A percentile compares a stretch with the other conserved stretches of the same genome.
Conservation (phyloP, 1,140 invertebrate genomes). For the Coelopa frigida region DNA sequence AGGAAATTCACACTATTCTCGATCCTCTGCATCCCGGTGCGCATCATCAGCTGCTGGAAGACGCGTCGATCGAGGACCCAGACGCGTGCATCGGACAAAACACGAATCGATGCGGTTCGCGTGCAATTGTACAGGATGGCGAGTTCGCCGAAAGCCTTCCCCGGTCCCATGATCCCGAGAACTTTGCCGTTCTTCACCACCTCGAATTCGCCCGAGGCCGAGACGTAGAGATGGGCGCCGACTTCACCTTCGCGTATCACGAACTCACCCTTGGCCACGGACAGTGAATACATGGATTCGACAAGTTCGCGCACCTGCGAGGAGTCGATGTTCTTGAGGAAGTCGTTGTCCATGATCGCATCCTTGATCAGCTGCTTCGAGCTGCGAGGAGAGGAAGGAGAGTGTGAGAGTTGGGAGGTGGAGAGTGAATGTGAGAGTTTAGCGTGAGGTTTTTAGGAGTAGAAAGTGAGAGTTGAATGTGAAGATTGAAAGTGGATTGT, state of each 20-base stretch:
- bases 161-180: conserved; percentile 64
- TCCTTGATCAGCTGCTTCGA: conserved; percentile 71
- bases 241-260: conserved; percentile 71
- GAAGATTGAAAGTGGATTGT: no score
- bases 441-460: no score
- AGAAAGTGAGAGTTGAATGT: no score
- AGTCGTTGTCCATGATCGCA: conserved; percentile 79
- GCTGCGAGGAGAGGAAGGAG: conserved; percentile 44
- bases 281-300: conserved; percentile 73
- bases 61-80: conserved; percentile 76
- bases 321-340: conserved; percentile 73
- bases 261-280: conserved; percentile 57
- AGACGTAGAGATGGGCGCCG: conserved; percentile 60
- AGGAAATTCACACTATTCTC: conserved; percentile 72
- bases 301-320: conserved; percentile 68
- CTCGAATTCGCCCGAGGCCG: conserved; percentile 67
- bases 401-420: no score
- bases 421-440: no score
- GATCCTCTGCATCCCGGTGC: conserved; percentile 63
- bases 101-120: conserved; percentile 71
- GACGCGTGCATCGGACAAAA: conserved; percentile 63
- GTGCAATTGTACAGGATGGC: conserved; percentile 85
- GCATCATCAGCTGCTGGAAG: conserved; percentile 82
- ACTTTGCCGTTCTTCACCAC: conserved; percentile 64
- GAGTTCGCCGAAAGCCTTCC: conserved; percentile 68